These are phyloP conservation scores for Zaprionus africanus DNA, from an alignment of 1,140 invertebrate genomes.

Conservation along the genomic window DNA sequence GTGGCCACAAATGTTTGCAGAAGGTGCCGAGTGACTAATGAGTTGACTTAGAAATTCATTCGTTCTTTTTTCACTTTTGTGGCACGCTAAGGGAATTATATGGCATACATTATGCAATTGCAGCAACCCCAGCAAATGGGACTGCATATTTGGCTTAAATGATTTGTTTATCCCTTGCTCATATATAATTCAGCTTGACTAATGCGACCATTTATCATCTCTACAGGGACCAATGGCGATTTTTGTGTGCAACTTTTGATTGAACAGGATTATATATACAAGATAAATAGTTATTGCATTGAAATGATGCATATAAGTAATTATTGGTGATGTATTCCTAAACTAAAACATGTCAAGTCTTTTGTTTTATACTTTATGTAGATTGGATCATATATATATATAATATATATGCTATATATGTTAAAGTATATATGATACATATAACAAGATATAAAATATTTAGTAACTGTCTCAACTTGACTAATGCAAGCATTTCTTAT, in stretches of 20 bases:
- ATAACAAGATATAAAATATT: no score
- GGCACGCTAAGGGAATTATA: conserved; percentile 16
- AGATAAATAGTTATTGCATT: no score
- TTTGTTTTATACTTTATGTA: no score
- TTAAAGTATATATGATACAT: no score
- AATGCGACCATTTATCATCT: conserved; percentile 19
- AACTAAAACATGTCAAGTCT: no score
- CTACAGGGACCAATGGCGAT: not conserved
- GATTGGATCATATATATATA: no score
- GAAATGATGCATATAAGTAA: no score
- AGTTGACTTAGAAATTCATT: conserved; percentile 57
- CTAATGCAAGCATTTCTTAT: conserved; percentile 16
- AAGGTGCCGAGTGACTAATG: conserved; percentile 68
- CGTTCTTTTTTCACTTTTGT: not conserved
- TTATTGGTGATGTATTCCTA: no score
- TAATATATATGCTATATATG: no score
- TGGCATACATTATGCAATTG: conserved; percentile 17
- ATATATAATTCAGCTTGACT: conserved; percentile 30
- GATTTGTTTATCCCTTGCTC: conserved; percentile 28
- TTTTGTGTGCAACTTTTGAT: not conserved
- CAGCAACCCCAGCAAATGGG: conserved; percentile 10
- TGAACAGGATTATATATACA: not conserved
- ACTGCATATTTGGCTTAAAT: conserved; percentile 15
- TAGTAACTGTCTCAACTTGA: not conserved
- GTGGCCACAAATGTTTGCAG: conserved; percentile 34